phyloP scores from a whole-genome alignment of 2,797 vertebrate species.

The Cyprinella venusta region DNA sequence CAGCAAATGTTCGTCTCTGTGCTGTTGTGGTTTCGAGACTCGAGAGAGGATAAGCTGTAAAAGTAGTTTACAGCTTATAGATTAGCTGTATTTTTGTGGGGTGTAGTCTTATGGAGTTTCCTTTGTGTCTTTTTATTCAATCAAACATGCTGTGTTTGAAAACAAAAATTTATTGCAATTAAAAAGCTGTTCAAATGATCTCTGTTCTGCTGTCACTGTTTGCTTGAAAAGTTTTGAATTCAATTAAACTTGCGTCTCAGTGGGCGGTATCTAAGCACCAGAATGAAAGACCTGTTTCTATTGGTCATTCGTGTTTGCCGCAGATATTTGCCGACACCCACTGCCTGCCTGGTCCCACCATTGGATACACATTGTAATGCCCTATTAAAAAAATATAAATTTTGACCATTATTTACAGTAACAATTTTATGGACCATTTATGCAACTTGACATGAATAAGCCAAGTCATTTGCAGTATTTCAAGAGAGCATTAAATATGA shows the following conservation, averaged over 20 bases:
- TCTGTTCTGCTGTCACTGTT: neutral
- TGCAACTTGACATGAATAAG: neutral
- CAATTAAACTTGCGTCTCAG: neutral
- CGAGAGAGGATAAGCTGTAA: neutral
- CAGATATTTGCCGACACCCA: neutral
- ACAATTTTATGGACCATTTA: neutral
- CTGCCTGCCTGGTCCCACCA: neutral
- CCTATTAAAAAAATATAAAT: neutral
- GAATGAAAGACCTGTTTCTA: neutral
- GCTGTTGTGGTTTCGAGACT: slow-evolving; percentile 1
- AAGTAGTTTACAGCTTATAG: neutral
- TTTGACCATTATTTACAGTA: neutral
- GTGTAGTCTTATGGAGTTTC: neutral
- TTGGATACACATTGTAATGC: neutral
- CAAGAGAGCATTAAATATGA: neutral
- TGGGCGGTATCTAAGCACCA: neutral
- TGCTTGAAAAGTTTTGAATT: neutral
- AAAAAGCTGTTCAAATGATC: neutral
- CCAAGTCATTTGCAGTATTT: neutral
- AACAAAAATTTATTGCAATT: neutral
- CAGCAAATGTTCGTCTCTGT: neutral
- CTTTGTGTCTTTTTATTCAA: neutral
- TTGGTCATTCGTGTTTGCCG: no score
- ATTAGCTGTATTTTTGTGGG: neutral
- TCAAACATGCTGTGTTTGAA: neutral